These are phyloP conservation scores for Spisula subtruncata DNA, from an alignment of 2,888 invertebrate species.

Conservation along the genomic window DNA sequence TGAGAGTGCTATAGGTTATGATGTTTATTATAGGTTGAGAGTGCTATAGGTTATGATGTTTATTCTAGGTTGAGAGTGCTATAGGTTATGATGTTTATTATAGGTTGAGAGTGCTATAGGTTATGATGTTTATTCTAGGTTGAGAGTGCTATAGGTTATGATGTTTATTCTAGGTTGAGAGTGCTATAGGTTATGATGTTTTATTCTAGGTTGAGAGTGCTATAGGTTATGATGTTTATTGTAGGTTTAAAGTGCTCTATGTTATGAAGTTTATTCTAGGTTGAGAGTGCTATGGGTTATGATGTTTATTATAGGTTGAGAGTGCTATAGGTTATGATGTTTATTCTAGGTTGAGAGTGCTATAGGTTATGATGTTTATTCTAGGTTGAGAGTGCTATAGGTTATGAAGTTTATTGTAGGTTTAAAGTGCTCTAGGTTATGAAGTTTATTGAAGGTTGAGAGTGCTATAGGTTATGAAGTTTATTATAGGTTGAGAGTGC, in stretches of 20 bases:
- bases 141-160: conserved; percentile 94
- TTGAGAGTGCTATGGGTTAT: conserved; percentile 94
- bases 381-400: conserved; percentile 92
- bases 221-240: conserved; percentile 92
- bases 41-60: conserved; percentile 94
- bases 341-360: conserved; percentile 91
- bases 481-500: conserved; percentile 91
- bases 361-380: conserved; percentile 92
- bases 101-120: conserved; percentile 93
- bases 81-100: conserved; percentile 92
- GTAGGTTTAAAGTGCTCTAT: conserved; percentile 92
- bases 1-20: conserved; percentile 94
- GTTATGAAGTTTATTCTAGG: conserved; percentile 91
- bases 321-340: conserved; percentile 95
- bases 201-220: conserved; percentile 91
- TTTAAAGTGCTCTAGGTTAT: conserved; percentile 94
- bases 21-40: conserved; percentile 90
- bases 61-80: conserved; percentile 91
- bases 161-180: conserved; percentile 90
- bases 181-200: conserved; percentile 94
- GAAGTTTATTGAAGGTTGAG: conserved; percentile 90
- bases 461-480: conserved; percentile 94
- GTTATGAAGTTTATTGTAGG: conserved; percentile 91
- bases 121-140: conserved; percentile 90
- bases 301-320: conserved; percentile 90